phyloP scores from a whole-genome alignment of 2,888 invertebrate genomes.

The Pteria penguin region DNA sequence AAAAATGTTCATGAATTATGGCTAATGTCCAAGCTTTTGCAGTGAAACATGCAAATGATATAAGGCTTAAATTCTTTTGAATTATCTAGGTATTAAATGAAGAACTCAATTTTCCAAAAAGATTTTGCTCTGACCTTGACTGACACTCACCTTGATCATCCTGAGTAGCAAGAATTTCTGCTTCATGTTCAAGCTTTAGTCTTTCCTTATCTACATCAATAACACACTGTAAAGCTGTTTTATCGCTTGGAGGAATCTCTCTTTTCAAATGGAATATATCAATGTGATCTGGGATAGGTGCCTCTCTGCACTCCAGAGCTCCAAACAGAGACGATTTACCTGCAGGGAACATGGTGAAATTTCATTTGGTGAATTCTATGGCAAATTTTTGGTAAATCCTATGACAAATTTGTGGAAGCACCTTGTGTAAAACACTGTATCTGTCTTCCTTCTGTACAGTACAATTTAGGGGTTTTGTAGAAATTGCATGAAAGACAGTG shows the following conservation, averaged over 20 bases:
- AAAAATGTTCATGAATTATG: too few relatives aligned
- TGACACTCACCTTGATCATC: conserved; percentile 43
- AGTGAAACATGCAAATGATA: too few relatives aligned
- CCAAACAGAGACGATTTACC: conserved; percentile 96
- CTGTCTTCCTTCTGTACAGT: neutral
- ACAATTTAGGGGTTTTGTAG: neutral
- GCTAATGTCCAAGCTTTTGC: too few relatives aligned
- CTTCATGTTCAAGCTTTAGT: conserved; percentile 92
- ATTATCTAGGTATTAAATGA: too few relatives aligned
- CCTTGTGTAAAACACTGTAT: neutral
- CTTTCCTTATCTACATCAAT: conserved; percentile 99
- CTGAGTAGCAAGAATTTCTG: conserved; percentile 91
- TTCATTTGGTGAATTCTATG: too few relatives aligned
- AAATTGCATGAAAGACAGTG: too few relatives aligned
- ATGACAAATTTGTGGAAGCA: neutral
- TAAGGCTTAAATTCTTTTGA: too few relatives aligned
- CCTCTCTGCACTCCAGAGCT: conserved; percentile 93
- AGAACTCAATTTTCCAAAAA: too few relatives aligned
- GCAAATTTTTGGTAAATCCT: neutral
- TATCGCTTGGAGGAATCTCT: conserved; percentile 99
- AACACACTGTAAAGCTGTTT: conserved; percentile 96
- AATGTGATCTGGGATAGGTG: conserved; percentile 97
- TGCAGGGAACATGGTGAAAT: conserved; percentile 71
- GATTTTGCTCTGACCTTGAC: too few relatives aligned
- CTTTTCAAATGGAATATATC: conserved; percentile 98